Evolutionary conservation across 2,113 vertebrate genomes (phyloP).

Genomic region (Microtus oregoni): DNA sequence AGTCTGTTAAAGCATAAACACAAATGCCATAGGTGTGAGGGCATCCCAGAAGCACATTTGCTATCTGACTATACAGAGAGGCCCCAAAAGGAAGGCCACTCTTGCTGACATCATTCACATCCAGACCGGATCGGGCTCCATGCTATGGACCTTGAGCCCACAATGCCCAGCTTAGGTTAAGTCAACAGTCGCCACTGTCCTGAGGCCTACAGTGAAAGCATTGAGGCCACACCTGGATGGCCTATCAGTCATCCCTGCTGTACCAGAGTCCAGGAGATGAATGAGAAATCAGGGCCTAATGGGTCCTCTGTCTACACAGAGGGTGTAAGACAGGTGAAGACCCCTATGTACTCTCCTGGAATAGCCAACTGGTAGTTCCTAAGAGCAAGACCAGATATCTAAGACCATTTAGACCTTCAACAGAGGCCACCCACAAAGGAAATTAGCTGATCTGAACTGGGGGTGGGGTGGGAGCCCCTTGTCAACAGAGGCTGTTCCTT

Average conservation of each 20-base stretch:
- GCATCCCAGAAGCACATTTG: background rate
- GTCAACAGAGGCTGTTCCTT: background rate
- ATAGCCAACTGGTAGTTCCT: background rate
- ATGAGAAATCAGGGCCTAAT: too few relatives aligned
- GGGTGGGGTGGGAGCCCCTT: background rate
- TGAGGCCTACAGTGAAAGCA: background rate
- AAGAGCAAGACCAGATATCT: background rate
- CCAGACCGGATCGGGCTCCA: too few relatives aligned
- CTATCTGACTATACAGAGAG: background rate
- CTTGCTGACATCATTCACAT: background rate
- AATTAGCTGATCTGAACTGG: fast-evolving
- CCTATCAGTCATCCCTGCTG: background rate
- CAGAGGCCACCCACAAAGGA: background rate
- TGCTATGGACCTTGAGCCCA: too few relatives aligned
- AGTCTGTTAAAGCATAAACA: background rate
- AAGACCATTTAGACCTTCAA: background rate
- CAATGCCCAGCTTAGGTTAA: background rate
- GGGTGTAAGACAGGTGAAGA: too few relatives aligned
- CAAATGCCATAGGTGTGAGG: background rate
- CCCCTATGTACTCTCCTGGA: background rate
- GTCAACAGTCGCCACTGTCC: background rate
- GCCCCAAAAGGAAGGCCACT: background rate
- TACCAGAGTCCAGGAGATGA: background rate
- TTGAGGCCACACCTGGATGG: background rate
- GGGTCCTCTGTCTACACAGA: background rate